A percentile compares a stretch with the other conserved stretches of the same genome.
Conservation (phyloP, 2,113 vertebrate genomes). For the Cavia aperea region DNA sequence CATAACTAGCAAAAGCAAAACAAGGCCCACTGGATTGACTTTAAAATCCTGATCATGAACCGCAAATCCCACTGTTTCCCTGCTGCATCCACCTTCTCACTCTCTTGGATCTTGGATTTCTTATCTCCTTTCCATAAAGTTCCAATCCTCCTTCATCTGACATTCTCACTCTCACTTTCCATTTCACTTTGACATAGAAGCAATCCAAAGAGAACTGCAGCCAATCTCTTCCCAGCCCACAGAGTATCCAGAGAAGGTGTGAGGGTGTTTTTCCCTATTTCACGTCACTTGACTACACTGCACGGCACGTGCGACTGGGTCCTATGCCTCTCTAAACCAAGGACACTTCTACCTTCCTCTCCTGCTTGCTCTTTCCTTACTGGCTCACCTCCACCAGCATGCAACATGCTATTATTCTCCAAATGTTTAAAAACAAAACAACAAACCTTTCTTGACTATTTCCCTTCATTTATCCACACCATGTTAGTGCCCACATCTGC, state of each 20-base stretch:
- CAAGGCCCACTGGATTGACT: not conserved
- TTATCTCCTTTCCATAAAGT: not conserved
- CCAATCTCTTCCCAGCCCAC: not conserved
- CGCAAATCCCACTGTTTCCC: not conserved
- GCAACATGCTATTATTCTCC: not conserved
- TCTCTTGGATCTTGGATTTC: slow-evolving; percentile 5
- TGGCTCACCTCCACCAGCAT: not conserved
- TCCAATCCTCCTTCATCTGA: not conserved
- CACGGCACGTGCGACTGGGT: not conserved
- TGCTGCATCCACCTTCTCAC: not conserved
- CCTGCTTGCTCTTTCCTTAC: not conserved
- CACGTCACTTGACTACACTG: not conserved
- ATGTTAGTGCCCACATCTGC: not conserved
- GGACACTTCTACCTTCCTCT: not conserved
- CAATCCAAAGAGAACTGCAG: not conserved
- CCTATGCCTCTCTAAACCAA: not conserved
- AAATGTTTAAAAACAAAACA: not conserved
- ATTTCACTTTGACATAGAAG: not conserved
- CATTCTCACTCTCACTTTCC: not conserved
- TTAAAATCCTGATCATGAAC: not conserved
- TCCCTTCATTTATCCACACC: not conserved
- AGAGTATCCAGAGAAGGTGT: not conserved
- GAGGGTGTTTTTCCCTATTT: not conserved
- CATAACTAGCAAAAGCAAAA: not conserved
- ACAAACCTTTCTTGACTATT: not conserved